phyloP scores from a whole-genome alignment of 2,797 vertebrate genomes.

The Microchirus variegatus region DNA sequence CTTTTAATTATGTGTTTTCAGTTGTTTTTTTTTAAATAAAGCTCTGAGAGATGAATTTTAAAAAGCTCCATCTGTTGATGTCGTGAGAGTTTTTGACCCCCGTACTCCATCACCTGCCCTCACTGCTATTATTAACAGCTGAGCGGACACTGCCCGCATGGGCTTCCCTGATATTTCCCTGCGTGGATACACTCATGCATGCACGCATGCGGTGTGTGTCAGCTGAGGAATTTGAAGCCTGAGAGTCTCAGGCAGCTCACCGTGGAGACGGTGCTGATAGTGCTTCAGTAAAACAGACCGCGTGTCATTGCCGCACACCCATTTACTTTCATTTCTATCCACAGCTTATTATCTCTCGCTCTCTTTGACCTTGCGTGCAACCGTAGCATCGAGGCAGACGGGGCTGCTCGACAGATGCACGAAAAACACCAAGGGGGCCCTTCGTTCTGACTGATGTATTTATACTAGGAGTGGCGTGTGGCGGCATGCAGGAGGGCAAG shows the following conservation, averaged over 20 bases:
- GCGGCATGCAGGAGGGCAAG: constrained; percentile 15
- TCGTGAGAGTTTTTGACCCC: constrained; percentile 32
- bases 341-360: constrained; percentile 10
- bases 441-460: constrained; percentile 51
- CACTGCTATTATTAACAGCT: constrained; percentile 59
- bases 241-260: constrained; percentile 7
- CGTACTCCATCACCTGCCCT: constrained; percentile 54
- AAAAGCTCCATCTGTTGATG: constrained; percentile 69
- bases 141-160: constrained; percentile 21
- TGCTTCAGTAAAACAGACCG: constrained; percentile 3
- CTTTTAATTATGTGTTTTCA: constrained; percentile 34
- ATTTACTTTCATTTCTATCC: constrained; percentile 10
- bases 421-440: constrained; percentile 21
- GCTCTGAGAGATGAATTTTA: constrained; percentile 60
- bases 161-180: constrained; percentile 57
- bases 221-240: constrained; percentile 11
- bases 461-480: constrained; percentile 18
- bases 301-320: not conserved
- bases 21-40: constrained; percentile 62
- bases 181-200: constrained; percentile 25
- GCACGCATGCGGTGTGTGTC: constrained; percentile 2
- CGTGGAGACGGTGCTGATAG: constrained; percentile 15
- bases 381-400: constrained; percentile 2
- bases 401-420: constrained; percentile 2
- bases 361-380: constrained; percentile 20